Conservation (phyloP, 2,113 vertebrate genomes). For the Apodemus speciosus region DNA sequence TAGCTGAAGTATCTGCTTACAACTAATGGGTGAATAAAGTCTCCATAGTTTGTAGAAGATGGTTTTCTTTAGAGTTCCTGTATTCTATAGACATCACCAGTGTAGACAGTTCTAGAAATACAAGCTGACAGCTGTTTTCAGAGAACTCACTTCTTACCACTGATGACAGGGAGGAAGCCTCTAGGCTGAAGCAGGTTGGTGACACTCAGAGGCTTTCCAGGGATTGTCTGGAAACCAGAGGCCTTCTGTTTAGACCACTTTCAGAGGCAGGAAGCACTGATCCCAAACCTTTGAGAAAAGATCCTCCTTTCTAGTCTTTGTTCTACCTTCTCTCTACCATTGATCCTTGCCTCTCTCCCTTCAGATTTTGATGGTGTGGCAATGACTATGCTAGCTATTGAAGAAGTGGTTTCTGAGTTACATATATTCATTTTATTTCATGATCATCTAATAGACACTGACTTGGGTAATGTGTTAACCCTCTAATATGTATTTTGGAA, state of each 20-base stretch:
- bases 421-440: background rate
- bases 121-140: conserved; percentile 36
- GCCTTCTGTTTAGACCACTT: background rate
- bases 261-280: background rate
- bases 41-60: conserved; percentile 20
- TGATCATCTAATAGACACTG: background rate
- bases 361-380: background rate
- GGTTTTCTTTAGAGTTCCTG: background rate
- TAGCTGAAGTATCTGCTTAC: background rate
- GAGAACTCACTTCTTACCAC: background rate
- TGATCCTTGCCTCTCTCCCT: background rate
- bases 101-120: background rate
- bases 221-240: background rate
- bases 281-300: background rate
- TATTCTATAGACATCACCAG: background rate
- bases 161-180: background rate
- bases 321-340: background rate
- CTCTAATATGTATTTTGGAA: conserved; percentile 21
- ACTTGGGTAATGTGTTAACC: background rate
- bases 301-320: background rate
- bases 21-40: background rate
- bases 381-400: background rate
- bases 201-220: background rate
- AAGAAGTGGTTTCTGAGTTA: conserved; percentile 2
- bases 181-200: background rate